phyloP scores from a whole-genome alignment of 1,140 invertebrate species.

The Euwallacea similis region DNA sequence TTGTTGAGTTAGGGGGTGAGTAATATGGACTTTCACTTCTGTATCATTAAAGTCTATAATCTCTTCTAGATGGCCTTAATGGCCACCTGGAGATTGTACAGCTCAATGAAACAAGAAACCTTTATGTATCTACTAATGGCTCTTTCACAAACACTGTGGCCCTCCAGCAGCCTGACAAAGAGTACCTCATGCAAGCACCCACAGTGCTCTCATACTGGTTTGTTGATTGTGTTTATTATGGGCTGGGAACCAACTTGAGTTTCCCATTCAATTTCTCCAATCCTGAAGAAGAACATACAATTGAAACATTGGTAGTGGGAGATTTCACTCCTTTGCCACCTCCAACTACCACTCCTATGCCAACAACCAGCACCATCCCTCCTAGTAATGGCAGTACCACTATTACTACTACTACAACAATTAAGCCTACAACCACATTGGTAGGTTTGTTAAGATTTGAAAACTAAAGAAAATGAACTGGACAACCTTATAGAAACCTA shows the following conservation, averaged over 20 bases:
- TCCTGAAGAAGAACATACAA: constrained; percentile 61
- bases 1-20: not conserved
- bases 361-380: constrained; percentile 56
- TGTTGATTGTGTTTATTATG: constrained; percentile 72
- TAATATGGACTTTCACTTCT: constrained; percentile 9
- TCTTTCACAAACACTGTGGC: constrained; percentile 62
- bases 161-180: constrained; percentile 61
- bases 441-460: not conserved
- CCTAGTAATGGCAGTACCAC: constrained; percentile 43
- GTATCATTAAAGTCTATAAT: constrained; percentile 37
- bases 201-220: constrained; percentile 74
- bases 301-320: constrained; percentile 71
- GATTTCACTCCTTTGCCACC: constrained; percentile 66
- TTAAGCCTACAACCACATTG: constrained; percentile 24
- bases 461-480: too few species aligned
- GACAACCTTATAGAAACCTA: too few species aligned
- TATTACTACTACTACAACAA: constrained; percentile 35
- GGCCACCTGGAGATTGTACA: constrained; percentile 66
- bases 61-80: constrained; percentile 61
- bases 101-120: constrained; percentile 59
- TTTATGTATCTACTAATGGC: constrained; percentile 64
- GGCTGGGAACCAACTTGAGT: constrained; percentile 61
- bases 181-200: constrained; percentile 65
- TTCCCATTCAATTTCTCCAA: constrained; percentile 66
- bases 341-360: constrained; percentile 61